Base-by-base conservation (phyloP, 1,140 invertebrate species). In the Littorina saxatilis region DNA sequence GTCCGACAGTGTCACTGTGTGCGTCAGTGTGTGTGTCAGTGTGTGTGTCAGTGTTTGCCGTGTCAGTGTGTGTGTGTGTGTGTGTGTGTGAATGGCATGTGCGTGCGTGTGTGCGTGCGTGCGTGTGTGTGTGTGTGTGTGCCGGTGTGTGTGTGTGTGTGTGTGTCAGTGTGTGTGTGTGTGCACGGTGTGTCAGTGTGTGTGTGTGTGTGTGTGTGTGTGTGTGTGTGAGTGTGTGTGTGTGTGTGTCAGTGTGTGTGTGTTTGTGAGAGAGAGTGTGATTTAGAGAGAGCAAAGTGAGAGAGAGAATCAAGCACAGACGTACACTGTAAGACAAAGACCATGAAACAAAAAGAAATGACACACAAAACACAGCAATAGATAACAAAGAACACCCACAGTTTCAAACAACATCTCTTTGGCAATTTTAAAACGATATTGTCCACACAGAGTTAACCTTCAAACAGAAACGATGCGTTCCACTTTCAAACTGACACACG, bases 231-330 rank as follows among this genome's bases (percentile, higher is more conserved):
- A 0, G 70, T 35, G 61, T 5, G 61, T 35, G 61, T 35, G 61
- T 63, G 61, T 35, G 61, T 63, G 61, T 1, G 43, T 43, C n/a
- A 17, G 43, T 43, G 70, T 73, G 37, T 73, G n/a, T 73, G 37
- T n/a, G 29, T 32, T 23, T 66, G 61, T 23, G 32, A 27, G n/a
- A 66, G n/a, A 66, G n/a, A 66, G 32, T 20, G 61, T 13, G n/a
- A 13, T 11, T 23, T 15, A 47, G 43, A 47, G 43, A 47, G 43
- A 47, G 43, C n/a, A 47, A 17, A 47, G 43, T 9, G 43, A 47
- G 43, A 47, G 43, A 47, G 43, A 47, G 43, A 47, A 17, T 9
- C 7, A 66, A 2, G 0, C 32, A 9, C 1, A 66, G 2, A 35
- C 0, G 27, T 13, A 4, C 11, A 66, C 32, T 23, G 2, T 23